These are phyloP conservation scores for Neodiprion virginianus DNA, from an alignment of 1,140 invertebrate species.

Conservation along the genomic window DNA sequence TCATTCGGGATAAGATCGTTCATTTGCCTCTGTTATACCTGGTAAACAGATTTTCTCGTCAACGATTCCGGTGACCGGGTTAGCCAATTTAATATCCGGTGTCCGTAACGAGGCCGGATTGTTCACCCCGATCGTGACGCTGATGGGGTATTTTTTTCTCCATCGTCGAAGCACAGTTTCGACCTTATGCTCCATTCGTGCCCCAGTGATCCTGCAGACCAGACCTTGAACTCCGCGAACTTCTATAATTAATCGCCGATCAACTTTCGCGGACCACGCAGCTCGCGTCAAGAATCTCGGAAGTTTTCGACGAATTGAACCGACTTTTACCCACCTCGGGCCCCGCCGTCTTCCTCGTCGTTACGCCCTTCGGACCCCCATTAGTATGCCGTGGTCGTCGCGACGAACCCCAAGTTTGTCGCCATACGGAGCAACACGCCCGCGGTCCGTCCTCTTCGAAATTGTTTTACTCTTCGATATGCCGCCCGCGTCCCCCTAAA, in stretches of 20 bases:
- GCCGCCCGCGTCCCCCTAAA: background rate
- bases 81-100: background rate
- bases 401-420: background rate
- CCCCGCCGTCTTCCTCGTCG: no score
- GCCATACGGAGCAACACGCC: background rate
- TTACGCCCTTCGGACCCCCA: background rate
- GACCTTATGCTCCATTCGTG: background rate
- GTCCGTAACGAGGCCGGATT: background rate
- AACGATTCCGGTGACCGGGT: background rate
- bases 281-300: background rate
- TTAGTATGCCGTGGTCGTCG: background rate
- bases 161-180: no score
- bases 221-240: background rate
- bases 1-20: constrained; percentile 46
- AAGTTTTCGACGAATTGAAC: background rate
- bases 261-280: background rate
- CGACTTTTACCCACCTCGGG: background rate
- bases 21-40: constrained; percentile 58
- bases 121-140: no score
- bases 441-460: background rate
- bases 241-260: background rate
- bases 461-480: constrained; percentile 3
- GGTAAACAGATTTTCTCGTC: constrained; percentile 51
- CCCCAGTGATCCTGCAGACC: background rate
- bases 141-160: no score